These are phyloP conservation scores for Xanthorhoe spadicearia DNA, from an alignment of 2,888 invertebrate species.

Conservation along the genomic window DNA sequence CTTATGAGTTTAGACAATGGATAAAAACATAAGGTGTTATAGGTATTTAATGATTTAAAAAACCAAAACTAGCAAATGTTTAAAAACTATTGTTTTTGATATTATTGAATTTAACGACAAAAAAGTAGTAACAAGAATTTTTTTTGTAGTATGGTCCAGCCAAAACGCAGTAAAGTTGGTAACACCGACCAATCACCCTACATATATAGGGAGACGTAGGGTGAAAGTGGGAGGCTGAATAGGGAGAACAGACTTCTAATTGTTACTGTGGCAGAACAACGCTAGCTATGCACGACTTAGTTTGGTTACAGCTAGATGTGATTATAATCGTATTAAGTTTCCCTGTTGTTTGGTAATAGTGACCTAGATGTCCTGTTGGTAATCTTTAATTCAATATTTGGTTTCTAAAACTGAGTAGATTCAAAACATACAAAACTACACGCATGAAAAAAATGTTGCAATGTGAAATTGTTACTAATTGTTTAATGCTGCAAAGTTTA, in stretches of 20 bases:
- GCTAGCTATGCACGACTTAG: constrained; percentile 49
- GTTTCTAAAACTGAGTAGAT: no score
- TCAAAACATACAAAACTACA: no score
- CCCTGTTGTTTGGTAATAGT: constrained; percentile 31
- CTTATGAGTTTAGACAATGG: background rate
- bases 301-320: constrained; percentile 44
- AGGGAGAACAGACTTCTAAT: constrained; percentile 56
- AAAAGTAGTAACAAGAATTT: no score
- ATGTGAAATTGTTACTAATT: no score
- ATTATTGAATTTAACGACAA: no score
- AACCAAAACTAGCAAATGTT: no score
- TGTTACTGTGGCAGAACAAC: constrained; percentile 51
- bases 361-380: constrained; percentile 22
- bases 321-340: constrained; percentile 41
- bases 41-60: no score
- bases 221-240: constrained; percentile 46
- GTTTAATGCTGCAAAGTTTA: no score
- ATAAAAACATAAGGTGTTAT: no score
- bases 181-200: constrained; percentile 8
- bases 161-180: constrained; percentile 10
- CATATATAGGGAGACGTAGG: constrained; percentile 8
- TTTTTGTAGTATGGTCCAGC: background rate
- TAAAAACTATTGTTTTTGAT: no score
- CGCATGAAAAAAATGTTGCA: no score
- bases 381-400: no score